Base-by-base conservation (phyloP, 2,113 vertebrate genomes). In the Rhineura floridana region DNA sequence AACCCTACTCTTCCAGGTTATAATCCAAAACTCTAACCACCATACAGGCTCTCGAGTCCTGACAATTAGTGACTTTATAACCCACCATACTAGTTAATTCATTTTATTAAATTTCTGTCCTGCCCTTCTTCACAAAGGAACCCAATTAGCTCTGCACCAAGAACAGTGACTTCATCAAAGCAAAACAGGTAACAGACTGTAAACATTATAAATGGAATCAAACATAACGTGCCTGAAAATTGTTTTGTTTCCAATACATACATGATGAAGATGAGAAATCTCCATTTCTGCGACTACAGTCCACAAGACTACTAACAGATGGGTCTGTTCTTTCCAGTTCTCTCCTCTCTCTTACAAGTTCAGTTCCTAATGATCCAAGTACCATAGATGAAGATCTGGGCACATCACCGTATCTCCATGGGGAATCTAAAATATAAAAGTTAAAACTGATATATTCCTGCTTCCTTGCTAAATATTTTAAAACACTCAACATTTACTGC, bases 351-450 rank as follows among this genome's bases (percentile, higher is more conserved):
- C 96, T 95, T 81, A 96, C 86, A 89, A 97, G 91, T 88, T 97
- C 89, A 90, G 93, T 93, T 98, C 98, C 96, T 96, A 97, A 97
- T 78, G 98, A 97, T 91, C 96, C 95, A 94, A 98, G 94, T 72
- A 98, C 95, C 87, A 98, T 94, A 17, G 97, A 96, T 7, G 97
- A 97, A 84, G 98, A 97, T 86, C 97, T 97, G 44, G 98, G 97
- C 87, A 98, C 97, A 65, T 97, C 97, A 94, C 95, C 97, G 88
- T 96, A 97, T 87, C 97, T 97, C 98, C 98, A 98, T 4, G 97
- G 95, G 15, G 98, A 97, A 96, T 98, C 98, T 97, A 94, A 94
- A 90, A 93, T 88, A 73, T 87, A 93, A 52, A 94, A 89, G 85
- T 62, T 89, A 91, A 44, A 84, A 63, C 75, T 23, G 39, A 72